A percentile compares a stretch with the other conserved stretches of the same genome.
phyloP scores from a whole-genome alignment of 1,140 invertebrate genomes.

The Triops cancriformis region DNA sequence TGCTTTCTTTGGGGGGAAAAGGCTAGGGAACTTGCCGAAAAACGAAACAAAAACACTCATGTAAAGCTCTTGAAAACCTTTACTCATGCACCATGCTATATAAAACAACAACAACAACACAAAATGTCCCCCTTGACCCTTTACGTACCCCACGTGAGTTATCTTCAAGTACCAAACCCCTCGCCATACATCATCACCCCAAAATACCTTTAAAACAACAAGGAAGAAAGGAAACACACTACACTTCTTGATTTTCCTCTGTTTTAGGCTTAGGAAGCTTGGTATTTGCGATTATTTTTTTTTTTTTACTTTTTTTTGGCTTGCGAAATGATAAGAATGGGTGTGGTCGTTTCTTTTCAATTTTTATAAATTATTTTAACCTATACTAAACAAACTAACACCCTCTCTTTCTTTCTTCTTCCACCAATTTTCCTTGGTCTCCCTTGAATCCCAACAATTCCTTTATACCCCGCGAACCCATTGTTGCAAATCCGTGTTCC shows the following conservation, averaged over 20 bases:
- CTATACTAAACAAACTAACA: neutral
- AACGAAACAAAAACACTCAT: too few species aligned
- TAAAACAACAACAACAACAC: constrained; percentile 12
- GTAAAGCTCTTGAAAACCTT: too few species aligned
- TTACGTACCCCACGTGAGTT: neutral
- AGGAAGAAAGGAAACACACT: neutral
- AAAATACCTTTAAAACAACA: neutral
- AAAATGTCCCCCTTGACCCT: neutral
- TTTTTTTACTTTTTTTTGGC: constrained; percentile 8
- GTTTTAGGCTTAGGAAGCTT: neutral
- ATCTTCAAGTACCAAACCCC: neutral
- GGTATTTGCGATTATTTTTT: neutral
- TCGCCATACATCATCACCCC: neutral
- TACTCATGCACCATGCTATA: neutral
- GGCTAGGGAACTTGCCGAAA: too few species aligned
- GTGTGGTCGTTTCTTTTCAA: constrained; percentile 23
- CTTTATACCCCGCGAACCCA: neutral
- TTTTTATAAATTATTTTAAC: constrained; percentile 20
- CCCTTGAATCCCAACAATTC: neutral
- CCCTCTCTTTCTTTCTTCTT: constrained; percentile 20
- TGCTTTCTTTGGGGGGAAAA: too few species aligned
- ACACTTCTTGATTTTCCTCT: neutral
- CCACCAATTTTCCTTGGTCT: constrained; percentile 8
- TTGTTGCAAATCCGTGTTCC: neutral
- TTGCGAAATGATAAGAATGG: neutral